These are phyloP conservation scores for Xenopus borealis DNA, from an alignment of 2,113 vertebrate genomes.

Conservation along the genomic window DNA sequence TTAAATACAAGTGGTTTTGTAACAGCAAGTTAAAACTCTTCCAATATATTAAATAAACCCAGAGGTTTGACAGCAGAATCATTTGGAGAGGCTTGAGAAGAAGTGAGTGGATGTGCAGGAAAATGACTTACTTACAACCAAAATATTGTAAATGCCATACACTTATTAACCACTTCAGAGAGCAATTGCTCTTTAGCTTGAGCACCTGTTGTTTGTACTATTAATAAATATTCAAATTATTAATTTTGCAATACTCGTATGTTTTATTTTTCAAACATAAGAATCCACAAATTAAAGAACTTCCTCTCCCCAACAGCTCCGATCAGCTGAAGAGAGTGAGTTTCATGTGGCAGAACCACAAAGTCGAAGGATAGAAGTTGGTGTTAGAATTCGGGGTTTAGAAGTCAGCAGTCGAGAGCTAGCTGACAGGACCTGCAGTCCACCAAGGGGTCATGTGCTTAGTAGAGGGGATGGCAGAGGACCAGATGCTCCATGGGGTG, in stretches of 20 bases:
- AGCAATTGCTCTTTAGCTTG: too few relatives aligned
- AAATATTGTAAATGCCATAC: too few relatives aligned
- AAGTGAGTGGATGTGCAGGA: conserved; percentile 7
- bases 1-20: neutral
- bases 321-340: conserved; percentile 48
- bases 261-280: too few relatives aligned
- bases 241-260: too few relatives aligned
- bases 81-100: neutral
- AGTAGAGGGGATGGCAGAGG: conserved; percentile 60
- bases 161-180: too few relatives aligned
- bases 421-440: conserved; percentile 80
- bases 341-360: conserved; percentile 44
- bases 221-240: too few relatives aligned
- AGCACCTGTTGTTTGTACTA: too few relatives aligned
- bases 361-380: conserved; percentile 47
- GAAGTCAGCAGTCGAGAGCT: conserved; percentile 91
- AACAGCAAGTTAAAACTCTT: conserved; percentile 19
- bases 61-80: neutral
- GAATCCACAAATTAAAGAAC: too few relatives aligned
- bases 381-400: conserved; percentile 80
- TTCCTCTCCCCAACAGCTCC: neutral
- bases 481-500: conserved; percentile 63
- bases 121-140: too few relatives aligned
- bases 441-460: conserved; percentile 81
- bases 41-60: neutral